These are phyloP conservation scores for Euzophera pinguis DNA, from an alignment of 2,888 invertebrate genomes.

Conservation along the genomic window DNA sequence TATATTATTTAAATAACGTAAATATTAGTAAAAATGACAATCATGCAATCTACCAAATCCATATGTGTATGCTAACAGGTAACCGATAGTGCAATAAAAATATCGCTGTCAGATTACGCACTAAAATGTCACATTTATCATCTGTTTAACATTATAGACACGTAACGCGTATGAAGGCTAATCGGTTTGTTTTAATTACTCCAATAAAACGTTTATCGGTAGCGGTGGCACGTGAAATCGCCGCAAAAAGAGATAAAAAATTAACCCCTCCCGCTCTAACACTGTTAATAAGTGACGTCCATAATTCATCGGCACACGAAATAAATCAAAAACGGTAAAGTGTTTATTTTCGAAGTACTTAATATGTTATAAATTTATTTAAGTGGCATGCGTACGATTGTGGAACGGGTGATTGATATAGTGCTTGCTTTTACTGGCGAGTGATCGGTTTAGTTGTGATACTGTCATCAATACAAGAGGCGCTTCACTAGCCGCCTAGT, in stretches of 20 bases:
- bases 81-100: constrained; percentile 48
- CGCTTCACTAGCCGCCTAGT: constrained; percentile 29
- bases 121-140: constrained; percentile 66
- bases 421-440: constrained; percentile 60
- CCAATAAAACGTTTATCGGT: constrained; percentile 75
- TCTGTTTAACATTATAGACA: constrained; percentile 44
- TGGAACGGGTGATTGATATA: constrained; percentile 72
- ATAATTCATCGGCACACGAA: constrained; percentile 72
- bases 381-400: constrained; percentile 75
- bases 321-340: constrained; percentile 78
- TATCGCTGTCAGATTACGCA: constrained; percentile 51
- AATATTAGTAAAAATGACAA: constrained; percentile 6
- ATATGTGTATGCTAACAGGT: constrained; percentile 41
- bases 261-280: constrained; percentile 58
- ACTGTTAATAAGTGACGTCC: constrained; percentile 59
- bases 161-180: constrained; percentile 58
- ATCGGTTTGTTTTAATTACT: constrained; percentile 70
- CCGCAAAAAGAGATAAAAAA: constrained; percentile 62
- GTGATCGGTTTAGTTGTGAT: constrained; percentile 60
- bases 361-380: constrained; percentile 80
- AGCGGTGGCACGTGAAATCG: constrained; percentile 68
- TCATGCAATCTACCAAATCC: constrained; percentile 37
- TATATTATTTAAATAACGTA: neutral
- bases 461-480: constrained; percentile 38
- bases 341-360: constrained; percentile 78